phyloP scores from a whole-genome alignment of 2,888 invertebrate genomes.

The Sclerodermus sp. region DNA sequence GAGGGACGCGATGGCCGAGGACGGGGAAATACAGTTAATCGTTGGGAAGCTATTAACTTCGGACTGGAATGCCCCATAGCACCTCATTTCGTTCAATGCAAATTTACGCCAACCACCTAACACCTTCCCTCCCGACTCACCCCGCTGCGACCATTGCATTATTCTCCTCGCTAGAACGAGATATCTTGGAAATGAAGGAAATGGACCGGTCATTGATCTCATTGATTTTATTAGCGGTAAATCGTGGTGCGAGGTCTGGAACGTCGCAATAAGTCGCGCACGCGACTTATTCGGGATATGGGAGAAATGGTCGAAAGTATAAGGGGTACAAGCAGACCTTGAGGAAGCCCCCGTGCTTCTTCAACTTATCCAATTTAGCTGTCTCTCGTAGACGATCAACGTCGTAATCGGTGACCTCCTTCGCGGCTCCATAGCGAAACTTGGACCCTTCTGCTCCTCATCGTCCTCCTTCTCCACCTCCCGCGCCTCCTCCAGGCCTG shows the following conservation, averaged over 20 bases:
- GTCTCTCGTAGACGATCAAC: constrained; percentile 45
- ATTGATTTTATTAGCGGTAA: too few relatives aligned
- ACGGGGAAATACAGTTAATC: constrained; percentile 44
- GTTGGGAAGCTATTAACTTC: constrained; percentile 55
- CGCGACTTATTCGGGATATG: too few relatives aligned
- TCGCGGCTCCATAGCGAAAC: constrained; percentile 32
- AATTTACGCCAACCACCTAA: constrained; percentile 33
- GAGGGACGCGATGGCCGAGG: not conserved
- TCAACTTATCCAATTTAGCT: constrained; percentile 49
- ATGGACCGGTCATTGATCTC: too few relatives aligned
- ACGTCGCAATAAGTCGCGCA: too few relatives aligned
- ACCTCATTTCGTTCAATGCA: constrained; percentile 55
- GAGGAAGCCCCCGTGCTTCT: constrained; percentile 37
- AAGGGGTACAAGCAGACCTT: constrained; percentile 19
- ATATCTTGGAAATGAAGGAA: too few relatives aligned
- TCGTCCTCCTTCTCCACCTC: constrained; percentile 14
- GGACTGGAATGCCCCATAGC: constrained; percentile 52
- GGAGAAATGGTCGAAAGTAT: too few relatives aligned
- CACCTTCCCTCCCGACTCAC: constrained; percentile 7
- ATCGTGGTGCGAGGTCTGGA: too few relatives aligned
- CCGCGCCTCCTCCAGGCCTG: too few relatives aligned
- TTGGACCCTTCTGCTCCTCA: constrained; percentile 33
- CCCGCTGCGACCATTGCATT: constrained; percentile 13
- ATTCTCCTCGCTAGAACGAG: too few relatives aligned
- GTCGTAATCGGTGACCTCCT: constrained; percentile 50